These are phyloP conservation scores for Pteropus rufus DNA, from an alignment of 2,797 vertebrate genomes.

Conservation along the genomic window DNA sequence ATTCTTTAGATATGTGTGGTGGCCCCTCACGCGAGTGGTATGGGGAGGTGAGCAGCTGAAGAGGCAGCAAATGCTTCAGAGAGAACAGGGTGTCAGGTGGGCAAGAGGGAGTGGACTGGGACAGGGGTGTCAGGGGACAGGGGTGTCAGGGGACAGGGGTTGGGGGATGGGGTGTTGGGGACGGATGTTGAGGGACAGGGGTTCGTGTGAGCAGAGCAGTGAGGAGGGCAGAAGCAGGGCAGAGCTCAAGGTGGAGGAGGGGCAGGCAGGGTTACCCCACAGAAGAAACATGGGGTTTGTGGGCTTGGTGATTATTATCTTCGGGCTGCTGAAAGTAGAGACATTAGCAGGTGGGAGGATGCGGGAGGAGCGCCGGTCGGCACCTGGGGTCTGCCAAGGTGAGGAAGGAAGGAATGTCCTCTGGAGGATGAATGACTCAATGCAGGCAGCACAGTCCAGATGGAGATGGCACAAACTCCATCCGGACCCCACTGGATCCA, in stretches of 20 bases:
- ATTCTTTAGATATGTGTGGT: not conserved
- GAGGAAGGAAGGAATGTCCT: not conserved
- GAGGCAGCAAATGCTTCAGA: too few relatives aligned
- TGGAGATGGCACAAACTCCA: not conserved
- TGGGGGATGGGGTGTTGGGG: too few relatives aligned
- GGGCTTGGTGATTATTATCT: not conserved
- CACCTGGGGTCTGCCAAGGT: not conserved
- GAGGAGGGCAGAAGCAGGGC: not conserved
- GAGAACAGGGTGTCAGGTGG: not conserved
- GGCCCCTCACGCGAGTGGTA: not conserved
- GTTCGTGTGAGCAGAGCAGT: not conserved
- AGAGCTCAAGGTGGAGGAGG: accelerated
- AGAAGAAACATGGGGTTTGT: not conserved
- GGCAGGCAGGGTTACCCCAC: not conserved
- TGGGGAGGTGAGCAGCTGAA: not conserved
- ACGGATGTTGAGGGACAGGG: not conserved
- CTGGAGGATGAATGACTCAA: not conserved
- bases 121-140: too few relatives aligned
- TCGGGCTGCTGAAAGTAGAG: not conserved
- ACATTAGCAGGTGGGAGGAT: not conserved
- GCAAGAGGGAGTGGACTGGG: accelerated
- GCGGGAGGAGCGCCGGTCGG: not conserved
- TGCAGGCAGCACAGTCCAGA: not conserved
- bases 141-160: not conserved
- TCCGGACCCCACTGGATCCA: not conserved